These are phyloP conservation scores for Chelonus insularis DNA, from an alignment of 1,140 invertebrate genomes.

Conservation along the genomic window DNA sequence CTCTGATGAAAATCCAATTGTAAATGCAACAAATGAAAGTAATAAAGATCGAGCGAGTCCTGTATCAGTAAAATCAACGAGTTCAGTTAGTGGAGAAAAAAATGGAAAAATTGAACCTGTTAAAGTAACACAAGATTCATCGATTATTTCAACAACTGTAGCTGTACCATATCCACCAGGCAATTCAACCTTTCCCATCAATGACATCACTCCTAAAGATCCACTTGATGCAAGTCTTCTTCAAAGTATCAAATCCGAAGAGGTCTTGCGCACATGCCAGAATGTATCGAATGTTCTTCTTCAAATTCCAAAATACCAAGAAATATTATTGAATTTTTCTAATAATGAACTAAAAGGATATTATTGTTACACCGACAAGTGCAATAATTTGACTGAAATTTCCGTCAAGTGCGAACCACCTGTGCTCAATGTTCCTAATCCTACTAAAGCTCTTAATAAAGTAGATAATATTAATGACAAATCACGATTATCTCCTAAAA, in stretches of 20 bases:
- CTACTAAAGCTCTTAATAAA: conserved; percentile 46
- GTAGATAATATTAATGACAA: conserved; percentile 29
- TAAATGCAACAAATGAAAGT: not conserved
- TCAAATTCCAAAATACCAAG: conserved; percentile 56
- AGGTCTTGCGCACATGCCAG: conserved; percentile 53
- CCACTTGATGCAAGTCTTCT: conserved; percentile 40
- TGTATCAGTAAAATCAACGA: not conserved
- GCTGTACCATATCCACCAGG: conserved; percentile 37
- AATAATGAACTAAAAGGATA: conserved; percentile 41
- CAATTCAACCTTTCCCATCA: conserved; percentile 42
- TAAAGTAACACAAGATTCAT: not conserved
- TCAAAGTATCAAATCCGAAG: conserved; percentile 52
- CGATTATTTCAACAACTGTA: conserved; percentile 17
- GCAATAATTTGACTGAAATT: conserved; percentile 50
- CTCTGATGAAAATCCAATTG: not conserved
- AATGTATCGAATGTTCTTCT: conserved; percentile 53
- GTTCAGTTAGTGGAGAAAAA: conserved; percentile 4
- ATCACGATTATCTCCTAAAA: conserved; percentile 38
- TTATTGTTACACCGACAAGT: conserved; percentile 49
- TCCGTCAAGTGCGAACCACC: conserved; percentile 45
- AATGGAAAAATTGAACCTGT: conserved; percentile 7
- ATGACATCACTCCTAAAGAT: conserved; percentile 39
- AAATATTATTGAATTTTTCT: conserved; percentile 53
- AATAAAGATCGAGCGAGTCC: conserved; percentile 4
- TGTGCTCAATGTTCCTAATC: conserved; percentile 56